These are phyloP conservation scores for Phytoseiulus persimilis DNA, from an alignment of 2,888 invertebrate genomes.

Conservation along the genomic window DNA sequence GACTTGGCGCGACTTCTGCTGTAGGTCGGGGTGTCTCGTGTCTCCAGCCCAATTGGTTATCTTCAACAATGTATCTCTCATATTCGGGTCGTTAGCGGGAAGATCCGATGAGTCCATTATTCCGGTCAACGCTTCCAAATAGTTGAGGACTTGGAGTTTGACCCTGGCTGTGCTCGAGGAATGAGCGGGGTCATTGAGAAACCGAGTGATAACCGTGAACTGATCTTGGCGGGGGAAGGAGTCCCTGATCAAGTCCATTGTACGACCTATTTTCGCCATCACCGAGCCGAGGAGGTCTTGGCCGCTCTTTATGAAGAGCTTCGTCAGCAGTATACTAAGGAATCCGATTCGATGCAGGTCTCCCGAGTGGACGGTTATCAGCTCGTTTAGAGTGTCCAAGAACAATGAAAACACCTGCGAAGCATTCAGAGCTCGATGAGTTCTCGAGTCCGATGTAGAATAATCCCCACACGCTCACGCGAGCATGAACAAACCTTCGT, in stretches of 20 bases:
- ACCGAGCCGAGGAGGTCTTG: constrained; percentile 84
- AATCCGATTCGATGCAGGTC: constrained; percentile 71
- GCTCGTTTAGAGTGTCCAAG: constrained; percentile 81
- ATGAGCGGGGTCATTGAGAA: constrained; percentile 82
- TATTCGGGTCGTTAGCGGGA: constrained; percentile 55
- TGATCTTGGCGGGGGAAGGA: constrained; percentile 59
- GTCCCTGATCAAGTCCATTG: constrained; percentile 67
- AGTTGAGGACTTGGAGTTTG: constrained; percentile 54
- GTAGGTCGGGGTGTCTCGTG: constrained; percentile 60
- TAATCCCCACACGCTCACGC: not conserved
- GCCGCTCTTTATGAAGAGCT: constrained; percentile 78
- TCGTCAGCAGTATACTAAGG: constrained; percentile 80
- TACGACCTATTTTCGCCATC: constrained; percentile 77
- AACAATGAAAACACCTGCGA: constrained; percentile 73
- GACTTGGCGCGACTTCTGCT: constrained; percentile 57
- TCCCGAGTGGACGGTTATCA: constrained; percentile 72
- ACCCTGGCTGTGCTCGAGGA: constrained; percentile 64
- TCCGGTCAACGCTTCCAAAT: constrained; percentile 51
- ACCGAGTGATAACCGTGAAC: constrained; percentile 59
- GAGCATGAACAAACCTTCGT: constrained; percentile 57
- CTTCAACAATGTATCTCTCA: constrained; percentile 62
- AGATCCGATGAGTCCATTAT: constrained; percentile 52
- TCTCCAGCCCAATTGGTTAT: constrained; percentile 66
- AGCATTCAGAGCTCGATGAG: constrained; percentile 40
- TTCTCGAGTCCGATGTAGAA: too few relatives aligned